phyloP scores from a whole-genome alignment of 2,888 invertebrate species.

The Diarsia rubi region DNA sequence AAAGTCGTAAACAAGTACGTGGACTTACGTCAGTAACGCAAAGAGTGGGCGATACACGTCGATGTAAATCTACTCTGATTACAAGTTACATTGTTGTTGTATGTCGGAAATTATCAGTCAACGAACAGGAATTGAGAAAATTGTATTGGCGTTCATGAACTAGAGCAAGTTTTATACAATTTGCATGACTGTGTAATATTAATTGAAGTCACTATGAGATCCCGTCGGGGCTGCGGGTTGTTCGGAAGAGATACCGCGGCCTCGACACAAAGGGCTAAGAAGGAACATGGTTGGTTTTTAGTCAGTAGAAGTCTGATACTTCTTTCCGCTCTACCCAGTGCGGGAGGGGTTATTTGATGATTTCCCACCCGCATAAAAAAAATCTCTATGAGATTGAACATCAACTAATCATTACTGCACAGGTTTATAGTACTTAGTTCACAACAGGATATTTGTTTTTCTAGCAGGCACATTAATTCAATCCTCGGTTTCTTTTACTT shows the following conservation, averaged over 20 bases:
- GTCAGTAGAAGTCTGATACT: too few species aligned
- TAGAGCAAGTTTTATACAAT: background rate
- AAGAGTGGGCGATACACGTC: background rate
- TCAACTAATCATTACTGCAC: background rate
- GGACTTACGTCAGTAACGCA: background rate
- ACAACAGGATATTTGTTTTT: background rate
- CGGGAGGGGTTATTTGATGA: too few species aligned
- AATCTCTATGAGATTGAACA: background rate
- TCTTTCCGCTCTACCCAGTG: too few species aligned
- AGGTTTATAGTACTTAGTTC: background rate
- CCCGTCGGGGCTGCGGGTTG: too few species aligned
- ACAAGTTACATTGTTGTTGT: background rate
- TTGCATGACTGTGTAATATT: background rate
- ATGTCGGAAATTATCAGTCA: background rate
- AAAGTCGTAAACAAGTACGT: background rate
- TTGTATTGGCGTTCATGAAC: background rate
- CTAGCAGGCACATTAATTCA: background rate
- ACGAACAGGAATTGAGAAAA: background rate
- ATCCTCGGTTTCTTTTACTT: background rate
- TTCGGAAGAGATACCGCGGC: too few species aligned
- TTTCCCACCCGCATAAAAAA: too few species aligned
- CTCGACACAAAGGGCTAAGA: too few species aligned
- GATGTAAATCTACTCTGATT: background rate
- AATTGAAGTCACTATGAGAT: background rate
- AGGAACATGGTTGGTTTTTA: too few species aligned